phyloP scores from a whole-genome alignment of 1,140 invertebrate genomes.

The Ganaspis sp. region DNA sequence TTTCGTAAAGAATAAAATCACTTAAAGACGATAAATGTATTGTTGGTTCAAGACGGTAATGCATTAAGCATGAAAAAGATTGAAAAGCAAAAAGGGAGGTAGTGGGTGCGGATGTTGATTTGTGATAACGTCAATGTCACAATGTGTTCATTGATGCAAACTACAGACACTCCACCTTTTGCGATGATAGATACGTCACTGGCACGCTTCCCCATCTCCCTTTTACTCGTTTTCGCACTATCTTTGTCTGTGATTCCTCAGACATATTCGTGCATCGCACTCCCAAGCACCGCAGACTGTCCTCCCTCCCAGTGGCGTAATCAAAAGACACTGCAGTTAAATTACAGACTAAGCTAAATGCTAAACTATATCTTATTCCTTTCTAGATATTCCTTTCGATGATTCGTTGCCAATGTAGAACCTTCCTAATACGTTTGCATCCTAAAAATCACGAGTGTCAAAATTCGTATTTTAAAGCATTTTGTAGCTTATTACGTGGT shows the following conservation, averaged over 20 bases:
- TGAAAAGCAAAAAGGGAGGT: neutral
- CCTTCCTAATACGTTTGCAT: conserved; percentile 20
- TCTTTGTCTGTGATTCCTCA: conserved; percentile 44
- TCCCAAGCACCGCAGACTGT: conserved; percentile 50
- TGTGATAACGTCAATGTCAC: conserved; percentile 51
- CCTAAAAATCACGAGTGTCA: neutral
- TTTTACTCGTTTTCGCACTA: conserved; percentile 33
- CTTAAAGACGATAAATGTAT: neutral
- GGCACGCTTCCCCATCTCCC: conserved; percentile 46
- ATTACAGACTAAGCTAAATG: conserved; percentile 12
- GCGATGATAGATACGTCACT: conserved; percentile 59
- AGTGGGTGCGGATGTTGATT: conserved; percentile 42
- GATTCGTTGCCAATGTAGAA: conserved; percentile 4
- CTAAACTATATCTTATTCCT: neutral
- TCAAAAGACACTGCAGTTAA: conserved; percentile 48
- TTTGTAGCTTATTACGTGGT: too few relatives aligned
- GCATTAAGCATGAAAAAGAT: neutral
- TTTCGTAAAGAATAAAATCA: too few relatives aligned
- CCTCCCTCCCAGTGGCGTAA: conserved; percentile 48
- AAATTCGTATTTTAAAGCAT: neutral
- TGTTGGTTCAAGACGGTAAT: neutral
- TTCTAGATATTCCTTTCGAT: conserved; percentile 1
- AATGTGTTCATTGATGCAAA: conserved; percentile 43
- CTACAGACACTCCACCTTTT: conserved; percentile 31
- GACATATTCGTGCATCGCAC: conserved; percentile 28